Evolutionary conservation across 1,140 invertebrate species (phyloP).

Genomic region (Ceratina japonica): DNA sequence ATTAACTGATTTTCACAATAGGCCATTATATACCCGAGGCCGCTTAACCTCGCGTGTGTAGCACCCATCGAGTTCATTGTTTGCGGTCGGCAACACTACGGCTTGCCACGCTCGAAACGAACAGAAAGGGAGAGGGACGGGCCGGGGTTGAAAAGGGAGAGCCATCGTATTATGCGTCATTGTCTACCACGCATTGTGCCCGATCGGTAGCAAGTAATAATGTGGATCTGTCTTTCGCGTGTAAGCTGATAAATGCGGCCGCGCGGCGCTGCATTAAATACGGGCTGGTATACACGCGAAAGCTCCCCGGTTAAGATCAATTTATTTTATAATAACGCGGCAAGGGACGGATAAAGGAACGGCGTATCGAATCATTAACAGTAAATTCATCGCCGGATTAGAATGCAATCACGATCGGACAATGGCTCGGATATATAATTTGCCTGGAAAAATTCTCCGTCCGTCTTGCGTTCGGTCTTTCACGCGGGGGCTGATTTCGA

Average conservation of each 20-base stretch:
- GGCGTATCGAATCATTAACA: not conserved
- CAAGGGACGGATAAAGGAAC: not conserved
- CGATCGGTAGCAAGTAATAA: slow-evolving; percentile 49
- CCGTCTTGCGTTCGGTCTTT: not conserved
- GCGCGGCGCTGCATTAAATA: slow-evolving; percentile 3
- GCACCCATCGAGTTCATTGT: slow-evolving; percentile 59
- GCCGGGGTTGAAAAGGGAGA: slow-evolving; percentile 39
- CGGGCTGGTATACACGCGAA: not conserved
- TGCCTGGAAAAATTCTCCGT: not conserved
- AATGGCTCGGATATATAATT: not conserved
- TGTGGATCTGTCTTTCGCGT: slow-evolving; percentile 41
- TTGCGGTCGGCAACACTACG: slow-evolving; percentile 45
- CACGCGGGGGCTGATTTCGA: not conserved
- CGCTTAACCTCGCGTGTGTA: slow-evolving; percentile 52
- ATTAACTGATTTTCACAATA: slow-evolving; percentile 66
- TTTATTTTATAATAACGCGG: not conserved
- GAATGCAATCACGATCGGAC: not conserved
- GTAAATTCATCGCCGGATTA: not conserved
- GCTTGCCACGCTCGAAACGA: slow-evolving; percentile 21
- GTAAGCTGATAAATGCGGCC: slow-evolving; percentile 27
- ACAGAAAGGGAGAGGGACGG: slow-evolving; percentile 13
- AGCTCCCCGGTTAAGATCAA: not conserved
- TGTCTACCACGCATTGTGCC: slow-evolving; percentile 55
- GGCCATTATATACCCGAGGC: slow-evolving; percentile 51
- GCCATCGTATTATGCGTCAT: slow-evolving; percentile 57